Percentiles rank a stretch among this genome's conserved stretches.
Conservation (phyloP, 1,140 invertebrate species). For the Heliothis subflexa region DNA sequence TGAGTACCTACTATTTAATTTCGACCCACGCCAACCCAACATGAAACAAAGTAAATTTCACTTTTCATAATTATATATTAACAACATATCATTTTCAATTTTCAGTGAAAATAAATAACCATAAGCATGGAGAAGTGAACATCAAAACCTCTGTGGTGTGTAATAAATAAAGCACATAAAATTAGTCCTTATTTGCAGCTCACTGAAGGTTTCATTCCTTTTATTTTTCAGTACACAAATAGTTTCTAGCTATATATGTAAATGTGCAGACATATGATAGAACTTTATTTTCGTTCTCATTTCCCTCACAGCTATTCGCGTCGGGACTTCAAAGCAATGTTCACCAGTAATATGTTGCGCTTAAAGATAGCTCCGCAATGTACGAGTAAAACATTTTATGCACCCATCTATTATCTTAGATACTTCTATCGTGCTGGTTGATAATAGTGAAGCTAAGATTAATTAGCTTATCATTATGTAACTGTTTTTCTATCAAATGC, state of each 20-base stretch:
- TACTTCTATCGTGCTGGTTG: background rate
- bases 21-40: no score
- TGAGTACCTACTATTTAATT: no score
- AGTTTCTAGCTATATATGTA: background rate
- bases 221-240: background rate
- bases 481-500: no score
- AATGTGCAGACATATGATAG: background rate
- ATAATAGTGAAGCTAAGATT: no score
- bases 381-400: background rate
- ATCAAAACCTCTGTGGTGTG: no score
- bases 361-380: conserved; percentile 4
- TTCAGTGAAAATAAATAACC: no score
- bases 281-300: conserved; percentile 19
- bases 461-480: no score
- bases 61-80: no score
- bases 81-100: no score
- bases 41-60: no score
- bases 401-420: background rate
- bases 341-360: background rate
- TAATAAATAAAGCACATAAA: no score
- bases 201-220: background rate
- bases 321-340: background rate
- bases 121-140: no score
- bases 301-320: conserved; percentile 4
- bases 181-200: background rate